phyloP scores from a whole-genome alignment of 2,113 vertebrate genomes.

The Azemiops feae region DNA sequence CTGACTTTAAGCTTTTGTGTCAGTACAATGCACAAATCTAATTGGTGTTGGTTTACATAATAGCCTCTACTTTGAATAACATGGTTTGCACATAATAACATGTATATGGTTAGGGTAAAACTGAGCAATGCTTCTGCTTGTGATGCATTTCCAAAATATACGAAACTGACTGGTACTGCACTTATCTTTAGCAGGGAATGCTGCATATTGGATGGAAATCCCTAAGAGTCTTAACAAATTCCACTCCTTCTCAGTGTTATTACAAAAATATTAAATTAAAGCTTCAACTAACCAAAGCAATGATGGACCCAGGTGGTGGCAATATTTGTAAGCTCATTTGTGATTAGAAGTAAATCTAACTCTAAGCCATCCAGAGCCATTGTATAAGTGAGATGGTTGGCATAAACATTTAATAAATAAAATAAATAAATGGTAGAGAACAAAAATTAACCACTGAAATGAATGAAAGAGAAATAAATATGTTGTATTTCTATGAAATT shows the following conservation, averaged over 20 bases:
- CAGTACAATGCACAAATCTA: neutral
- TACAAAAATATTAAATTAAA: neutral
- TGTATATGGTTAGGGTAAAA: neutral
- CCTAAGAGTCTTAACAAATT: neutral
- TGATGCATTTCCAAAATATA: neutral
- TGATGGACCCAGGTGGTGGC: neutral
- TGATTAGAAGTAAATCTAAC: neutral
- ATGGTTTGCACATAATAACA: neutral
- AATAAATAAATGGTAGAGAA: neutral
- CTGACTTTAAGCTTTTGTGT: neutral
- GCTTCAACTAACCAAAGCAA: neutral
- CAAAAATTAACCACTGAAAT: neutral
- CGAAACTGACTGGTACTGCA: neutral
- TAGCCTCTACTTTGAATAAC: neutral
- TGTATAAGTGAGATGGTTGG: neutral
- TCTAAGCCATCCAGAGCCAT: neutral
- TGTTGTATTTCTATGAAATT: neutral
- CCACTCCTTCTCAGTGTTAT: neutral
- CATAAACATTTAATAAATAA: neutral
- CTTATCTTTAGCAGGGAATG: neutral
- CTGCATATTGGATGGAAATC: neutral
- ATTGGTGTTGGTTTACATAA: neutral
- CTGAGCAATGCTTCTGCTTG: neutral
- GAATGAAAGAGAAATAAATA: neutral
- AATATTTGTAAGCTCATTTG: neutral